Evolutionary conservation across 2,888 invertebrate genomes (phyloP).

Genomic region (Drosophila meridiana): DNA sequence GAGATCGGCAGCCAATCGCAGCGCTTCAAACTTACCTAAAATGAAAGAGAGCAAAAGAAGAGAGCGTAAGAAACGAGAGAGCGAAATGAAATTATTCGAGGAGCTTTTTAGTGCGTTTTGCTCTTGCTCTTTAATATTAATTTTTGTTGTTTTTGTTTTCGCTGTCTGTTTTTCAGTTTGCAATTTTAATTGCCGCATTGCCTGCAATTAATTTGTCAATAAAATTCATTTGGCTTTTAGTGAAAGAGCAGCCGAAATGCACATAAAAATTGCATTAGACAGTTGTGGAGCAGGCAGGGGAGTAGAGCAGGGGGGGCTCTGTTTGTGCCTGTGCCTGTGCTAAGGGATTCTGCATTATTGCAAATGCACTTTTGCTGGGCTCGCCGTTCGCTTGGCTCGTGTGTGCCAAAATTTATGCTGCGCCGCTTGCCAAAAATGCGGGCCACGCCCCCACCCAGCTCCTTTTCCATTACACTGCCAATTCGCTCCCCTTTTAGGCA

Average conservation of each 20-base stretch:
- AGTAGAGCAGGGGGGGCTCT: neutral
- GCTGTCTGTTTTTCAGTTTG: conserved; percentile 36
- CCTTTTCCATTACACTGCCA: neutral
- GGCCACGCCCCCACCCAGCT: neutral
- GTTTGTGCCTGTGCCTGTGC: neutral
- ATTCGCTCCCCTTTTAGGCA: neutral
- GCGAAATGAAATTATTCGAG: neutral
- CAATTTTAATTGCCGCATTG: conserved; percentile 77
- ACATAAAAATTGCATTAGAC: conserved; percentile 58
- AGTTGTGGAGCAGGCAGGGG: neutral
- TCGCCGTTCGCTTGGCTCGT: conserved; percentile 34
- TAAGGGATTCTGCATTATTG: conserved; percentile 27
- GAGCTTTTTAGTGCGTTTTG: conserved; percentile 2
- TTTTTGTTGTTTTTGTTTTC: neutral
- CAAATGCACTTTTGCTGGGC: conserved; percentile 47
- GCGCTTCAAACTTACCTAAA: conserved; percentile 9
- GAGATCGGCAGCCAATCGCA: conserved; percentile 8
- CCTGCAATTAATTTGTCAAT: conserved; percentile 84
- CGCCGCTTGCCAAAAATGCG: conserved; percentile 66
- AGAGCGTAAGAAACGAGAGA: conserved; percentile 6
- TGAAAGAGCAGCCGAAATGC: conserved; percentile 46
- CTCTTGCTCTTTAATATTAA: conserved; percentile 3
- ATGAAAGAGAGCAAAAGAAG: conserved; percentile 1
- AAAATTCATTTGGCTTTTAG: conserved; percentile 83
- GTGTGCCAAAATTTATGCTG: conserved; percentile 76